These are phyloP conservation scores for Lophotis ruficrista DNA, from an alignment of 2,113 vertebrate genomes.

Conservation along the genomic window DNA sequence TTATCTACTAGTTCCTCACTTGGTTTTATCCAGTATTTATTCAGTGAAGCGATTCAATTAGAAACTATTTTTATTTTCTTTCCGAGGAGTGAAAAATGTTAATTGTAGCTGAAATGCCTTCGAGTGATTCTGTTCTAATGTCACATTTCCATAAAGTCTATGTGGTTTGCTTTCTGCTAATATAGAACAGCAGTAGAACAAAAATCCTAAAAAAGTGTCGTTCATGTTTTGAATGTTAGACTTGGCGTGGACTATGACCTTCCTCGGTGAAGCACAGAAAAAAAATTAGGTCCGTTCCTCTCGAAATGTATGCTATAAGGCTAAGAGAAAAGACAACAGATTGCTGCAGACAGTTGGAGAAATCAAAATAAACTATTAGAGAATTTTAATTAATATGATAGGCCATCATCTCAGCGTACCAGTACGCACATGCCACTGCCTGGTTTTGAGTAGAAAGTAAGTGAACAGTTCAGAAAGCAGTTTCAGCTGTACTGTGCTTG, in stretches of 20 bases:
- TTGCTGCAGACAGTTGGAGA: conserved; percentile 15
- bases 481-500: neutral
- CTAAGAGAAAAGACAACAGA: neutral
- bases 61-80: conserved; percentile 59
- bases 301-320: neutral
- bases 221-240: neutral
- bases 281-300: neutral
- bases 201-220: neutral
- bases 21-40: conserved; percentile 35
- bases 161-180: conserved; percentile 23
- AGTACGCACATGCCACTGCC: neutral
- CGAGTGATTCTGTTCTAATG: conserved; percentile 64
- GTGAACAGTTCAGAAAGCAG: neutral
- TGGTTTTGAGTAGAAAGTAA: neutral
- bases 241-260: neutral
- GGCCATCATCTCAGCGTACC: neutral
- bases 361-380: neutral
- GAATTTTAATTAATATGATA: conserved; percentile 2
- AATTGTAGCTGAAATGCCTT: conserved; percentile 69
- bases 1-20: neutral
- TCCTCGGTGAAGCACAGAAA: neutral
- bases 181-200: neutral
- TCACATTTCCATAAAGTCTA: conserved; percentile 72
- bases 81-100: conserved; percentile 51
- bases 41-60: conserved; percentile 53